These are phyloP conservation scores for Diuraphis noxia DNA, from an alignment of 1,140 invertebrate species.

Conservation along the genomic window DNA sequence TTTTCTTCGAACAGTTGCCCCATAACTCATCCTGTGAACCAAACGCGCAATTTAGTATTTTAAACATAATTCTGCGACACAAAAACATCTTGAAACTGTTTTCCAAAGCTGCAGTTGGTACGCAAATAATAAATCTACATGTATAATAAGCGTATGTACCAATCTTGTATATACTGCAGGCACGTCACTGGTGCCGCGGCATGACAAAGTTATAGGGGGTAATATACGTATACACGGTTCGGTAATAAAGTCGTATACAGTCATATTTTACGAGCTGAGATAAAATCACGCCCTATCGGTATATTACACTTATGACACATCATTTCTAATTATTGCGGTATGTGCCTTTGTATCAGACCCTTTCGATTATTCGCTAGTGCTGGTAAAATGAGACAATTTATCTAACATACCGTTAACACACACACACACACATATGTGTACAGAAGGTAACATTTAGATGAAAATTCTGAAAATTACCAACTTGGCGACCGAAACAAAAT, in stretches of 20 bases:
- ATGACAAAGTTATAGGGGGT: conserved; percentile 16
- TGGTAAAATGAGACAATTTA: conserved; percentile 12
- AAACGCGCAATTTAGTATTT: neutral
- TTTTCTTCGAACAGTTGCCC: conserved; percentile 36
- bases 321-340: conserved; percentile 34
- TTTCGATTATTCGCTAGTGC: conserved; percentile 37
- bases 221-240: neutral
- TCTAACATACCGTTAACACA: neutral
- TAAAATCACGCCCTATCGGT: conserved; percentile 18
- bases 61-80: neutral
- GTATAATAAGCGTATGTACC: neutral
- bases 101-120: neutral
- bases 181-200: neutral
- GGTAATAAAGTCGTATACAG: conserved; percentile 40
- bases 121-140: neutral
- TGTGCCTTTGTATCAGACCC: conserved; percentile 22
- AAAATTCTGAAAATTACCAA: neutral
- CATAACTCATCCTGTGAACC: conserved; percentile 29
- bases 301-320: neutral
- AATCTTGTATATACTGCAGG: neutral
- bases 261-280: conserved; percentile 34
- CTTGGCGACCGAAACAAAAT: neutral
- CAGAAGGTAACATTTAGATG: neutral
- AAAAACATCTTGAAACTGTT: neutral
- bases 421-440: neutral